Conservation (phyloP, 2,888 invertebrate genomes). For the Cataglyphis rosenhaueri region DNA sequence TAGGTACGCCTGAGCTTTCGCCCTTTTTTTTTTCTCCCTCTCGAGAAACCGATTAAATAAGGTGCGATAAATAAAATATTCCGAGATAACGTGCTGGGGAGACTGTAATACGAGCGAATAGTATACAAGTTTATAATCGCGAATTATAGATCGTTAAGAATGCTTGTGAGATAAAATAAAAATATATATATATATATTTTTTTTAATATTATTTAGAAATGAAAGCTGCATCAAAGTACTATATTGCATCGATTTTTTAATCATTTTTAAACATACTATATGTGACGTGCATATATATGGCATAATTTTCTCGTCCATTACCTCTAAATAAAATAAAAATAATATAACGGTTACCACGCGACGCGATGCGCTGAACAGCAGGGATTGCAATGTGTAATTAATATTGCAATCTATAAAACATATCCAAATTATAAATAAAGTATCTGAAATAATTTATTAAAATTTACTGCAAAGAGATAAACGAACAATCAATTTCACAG, state of each 20-base stretch:
- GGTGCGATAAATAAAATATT: conserved; percentile 33
- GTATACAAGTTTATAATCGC: neutral
- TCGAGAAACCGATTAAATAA: conserved; percentile 41
- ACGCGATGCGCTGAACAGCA: neutral
- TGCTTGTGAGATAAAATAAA: neutral
- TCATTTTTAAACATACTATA: neutral
- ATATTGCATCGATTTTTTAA: neutral
- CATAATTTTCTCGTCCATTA: neutral
- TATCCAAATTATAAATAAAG: neutral
- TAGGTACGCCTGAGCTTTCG: conserved; percentile 9
- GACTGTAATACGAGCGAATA: conserved; percentile 10
- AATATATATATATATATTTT: neutral
- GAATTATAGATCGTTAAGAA: neutral
- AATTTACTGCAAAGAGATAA: neutral
- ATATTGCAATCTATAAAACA: neutral
- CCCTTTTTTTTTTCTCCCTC: neutral
- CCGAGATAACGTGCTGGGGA: neutral
- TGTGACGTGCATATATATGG: neutral
- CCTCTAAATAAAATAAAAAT: neutral
- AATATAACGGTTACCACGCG: neutral
- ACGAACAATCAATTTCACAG: neutral
- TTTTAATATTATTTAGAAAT: neutral
- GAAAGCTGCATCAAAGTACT: too few relatives aligned
- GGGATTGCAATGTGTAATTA: too few relatives aligned
- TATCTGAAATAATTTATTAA: neutral